These are phyloP conservation scores for Phylloscopus collybita DNA, from an alignment of 2,797 vertebrate genomes.

Conservation along the genomic window DNA sequence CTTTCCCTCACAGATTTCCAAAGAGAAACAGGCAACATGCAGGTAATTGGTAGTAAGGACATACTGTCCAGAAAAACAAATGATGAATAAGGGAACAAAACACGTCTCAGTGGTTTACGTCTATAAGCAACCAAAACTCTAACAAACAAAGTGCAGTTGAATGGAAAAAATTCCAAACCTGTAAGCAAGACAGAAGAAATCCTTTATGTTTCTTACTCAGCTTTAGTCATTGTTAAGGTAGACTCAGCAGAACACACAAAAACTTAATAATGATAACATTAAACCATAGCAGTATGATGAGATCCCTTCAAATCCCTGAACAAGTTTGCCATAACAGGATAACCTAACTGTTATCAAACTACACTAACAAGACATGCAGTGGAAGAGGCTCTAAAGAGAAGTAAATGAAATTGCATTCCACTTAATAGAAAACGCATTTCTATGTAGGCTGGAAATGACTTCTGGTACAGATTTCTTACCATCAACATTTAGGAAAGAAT, in stretches of 20 bases:
- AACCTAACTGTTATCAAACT: background rate
- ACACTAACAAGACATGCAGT: background rate
- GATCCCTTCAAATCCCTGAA: background rate
- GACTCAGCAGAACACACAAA: background rate
- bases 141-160: background rate
- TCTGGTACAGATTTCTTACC: background rate
- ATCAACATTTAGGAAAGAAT: background rate
- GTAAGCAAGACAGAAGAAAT: background rate
- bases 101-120: background rate
- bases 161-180: background rate
- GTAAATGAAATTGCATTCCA: background rate
- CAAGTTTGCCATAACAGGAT: background rate
- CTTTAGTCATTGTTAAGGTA: background rate
- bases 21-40: background rate
- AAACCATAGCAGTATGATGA: background rate
- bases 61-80: slow-evolving; percentile 15
- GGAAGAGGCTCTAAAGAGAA: background rate
- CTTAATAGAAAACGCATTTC: background rate
- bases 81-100: background rate
- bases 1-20: background rate
- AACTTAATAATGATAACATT: background rate
- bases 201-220: background rate
- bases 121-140: background rate
- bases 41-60: background rate
- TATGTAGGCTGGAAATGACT: background rate